phyloP scores from a whole-genome alignment of 2,797 vertebrate species.

The Pelochelys cantorii region DNA sequence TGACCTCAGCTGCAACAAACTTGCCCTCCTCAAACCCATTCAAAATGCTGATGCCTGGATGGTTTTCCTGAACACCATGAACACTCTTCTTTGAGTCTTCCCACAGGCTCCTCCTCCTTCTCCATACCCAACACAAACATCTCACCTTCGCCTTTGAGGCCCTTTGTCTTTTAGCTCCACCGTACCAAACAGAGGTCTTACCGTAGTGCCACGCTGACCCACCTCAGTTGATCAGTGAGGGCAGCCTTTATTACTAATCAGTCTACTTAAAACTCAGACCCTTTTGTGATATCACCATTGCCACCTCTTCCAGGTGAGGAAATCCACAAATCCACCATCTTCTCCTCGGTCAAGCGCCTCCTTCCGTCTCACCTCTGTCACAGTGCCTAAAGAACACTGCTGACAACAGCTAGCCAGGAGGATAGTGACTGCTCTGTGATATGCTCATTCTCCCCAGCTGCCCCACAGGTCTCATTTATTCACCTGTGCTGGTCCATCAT shows the following conservation, averaged over 20 bases:
- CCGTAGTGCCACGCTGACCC: not conserved
- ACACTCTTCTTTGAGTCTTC: not conserved
- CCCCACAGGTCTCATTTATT: not conserved
- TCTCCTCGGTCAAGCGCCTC: not conserved
- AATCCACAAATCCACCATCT: not conserved
- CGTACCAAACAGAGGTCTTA: not conserved
- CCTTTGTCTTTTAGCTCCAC: not conserved
- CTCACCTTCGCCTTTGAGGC: not conserved
- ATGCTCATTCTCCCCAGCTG: not conserved
- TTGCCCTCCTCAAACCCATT: not conserved
- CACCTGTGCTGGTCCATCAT: not conserved
- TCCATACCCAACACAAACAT: not conserved
- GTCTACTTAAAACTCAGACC: not conserved
- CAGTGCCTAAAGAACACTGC: not conserved
- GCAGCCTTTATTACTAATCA: not conserved
- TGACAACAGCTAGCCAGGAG: not conserved
- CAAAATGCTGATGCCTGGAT: not conserved
- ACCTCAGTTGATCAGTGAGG: not conserved
- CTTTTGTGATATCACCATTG: not conserved
- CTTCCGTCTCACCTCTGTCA: not conserved
- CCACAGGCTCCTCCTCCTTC: rapidly evolving
- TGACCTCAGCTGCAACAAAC: not conserved
- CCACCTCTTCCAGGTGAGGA: not conserved
- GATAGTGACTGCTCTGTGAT: not conserved
- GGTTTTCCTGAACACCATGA: rapidly evolving